These are phyloP conservation scores for Amphiprion ocellaris DNA, from an alignment of 2,113 vertebrate genomes.

Conservation along the genomic window DNA sequence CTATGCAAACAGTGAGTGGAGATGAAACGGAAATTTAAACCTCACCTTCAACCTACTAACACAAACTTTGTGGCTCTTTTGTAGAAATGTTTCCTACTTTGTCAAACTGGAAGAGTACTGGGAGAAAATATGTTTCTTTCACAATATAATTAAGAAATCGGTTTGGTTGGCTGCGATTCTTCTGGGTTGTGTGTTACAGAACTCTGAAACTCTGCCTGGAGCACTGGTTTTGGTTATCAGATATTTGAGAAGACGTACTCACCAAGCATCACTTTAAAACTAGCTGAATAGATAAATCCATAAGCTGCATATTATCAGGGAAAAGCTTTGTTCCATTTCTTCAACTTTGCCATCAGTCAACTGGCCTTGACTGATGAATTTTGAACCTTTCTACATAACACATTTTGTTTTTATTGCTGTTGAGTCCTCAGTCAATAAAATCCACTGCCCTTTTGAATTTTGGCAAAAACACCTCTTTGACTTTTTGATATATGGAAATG, in stretches of 20 bases:
- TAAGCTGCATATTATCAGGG: slow-evolving; percentile 17
- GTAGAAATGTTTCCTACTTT: too few relatives aligned
- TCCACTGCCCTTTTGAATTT: neutral
- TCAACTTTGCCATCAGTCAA: neutral
- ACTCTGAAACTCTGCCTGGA: too few relatives aligned
- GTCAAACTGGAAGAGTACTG: too few relatives aligned
- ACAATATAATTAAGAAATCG: too few relatives aligned
- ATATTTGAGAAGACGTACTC: neutral
- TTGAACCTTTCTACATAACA: neutral
- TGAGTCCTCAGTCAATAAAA: neutral
- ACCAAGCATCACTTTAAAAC: slow-evolving; percentile 17
- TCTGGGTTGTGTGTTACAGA: too few relatives aligned
- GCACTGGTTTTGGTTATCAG: neutral
- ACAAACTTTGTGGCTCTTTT: too few relatives aligned
- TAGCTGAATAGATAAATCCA: slow-evolving; percentile 33
- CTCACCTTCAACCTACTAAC: too few relatives aligned
- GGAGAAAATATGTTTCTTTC: too few relatives aligned
- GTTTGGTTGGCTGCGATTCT: too few relatives aligned
- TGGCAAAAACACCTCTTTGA: neutral
- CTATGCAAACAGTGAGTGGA: too few relatives aligned
- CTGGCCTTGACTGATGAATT: neutral
- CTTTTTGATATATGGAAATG: neutral
- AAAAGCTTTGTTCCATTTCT: slow-evolving; percentile 40
- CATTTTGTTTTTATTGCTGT: neutral
- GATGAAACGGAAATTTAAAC: too few relatives aligned